Evolutionary conservation across 1,140 invertebrate genomes (phyloP).

Genomic region (Battus philenor): DNA sequence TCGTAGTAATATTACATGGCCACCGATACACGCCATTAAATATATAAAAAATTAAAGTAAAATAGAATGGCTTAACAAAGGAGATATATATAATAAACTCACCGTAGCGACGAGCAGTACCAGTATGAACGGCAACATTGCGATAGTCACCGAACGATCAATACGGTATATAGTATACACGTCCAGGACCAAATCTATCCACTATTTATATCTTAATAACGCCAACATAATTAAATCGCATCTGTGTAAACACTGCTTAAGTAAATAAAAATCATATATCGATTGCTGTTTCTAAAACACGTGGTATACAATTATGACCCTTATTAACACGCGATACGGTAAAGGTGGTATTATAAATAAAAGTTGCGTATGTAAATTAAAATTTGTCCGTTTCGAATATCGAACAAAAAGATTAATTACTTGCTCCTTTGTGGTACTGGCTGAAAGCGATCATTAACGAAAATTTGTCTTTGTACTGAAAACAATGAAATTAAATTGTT

Average conservation of each 20-base stretch:
- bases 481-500: conserved; percentile 38
- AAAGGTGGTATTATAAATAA: not conserved
- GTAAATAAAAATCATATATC: conserved; percentile 1
- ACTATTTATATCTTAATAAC: conserved; percentile 34
- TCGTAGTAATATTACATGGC: no score
- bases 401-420: conserved; percentile 35
- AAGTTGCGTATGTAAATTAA: not conserved
- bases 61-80: no score
- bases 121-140: conserved; percentile 38
- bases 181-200: conserved; percentile 5
- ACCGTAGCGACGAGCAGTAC: conserved; percentile 33
- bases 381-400: conserved; percentile 7
- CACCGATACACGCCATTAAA: no score
- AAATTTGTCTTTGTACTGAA: conserved; percentile 21
- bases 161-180: conserved; percentile 46
- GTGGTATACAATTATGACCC: not conserved
- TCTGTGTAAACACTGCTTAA: conserved; percentile 25
- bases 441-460: conserved; percentile 20
- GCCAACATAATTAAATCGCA: conserved; percentile 24
- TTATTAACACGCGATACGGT: not conserved
- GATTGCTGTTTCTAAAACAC: not conserved
- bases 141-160: conserved; percentile 34
- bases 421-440: conserved; percentile 24
- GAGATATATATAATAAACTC: conserved; percentile 25
- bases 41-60: no score